Percentiles rank a stretch among this genome's conserved stretches.
Conservation (phyloP, 1,140 invertebrate genomes). For the Doryteuthis pealeii region DNA sequence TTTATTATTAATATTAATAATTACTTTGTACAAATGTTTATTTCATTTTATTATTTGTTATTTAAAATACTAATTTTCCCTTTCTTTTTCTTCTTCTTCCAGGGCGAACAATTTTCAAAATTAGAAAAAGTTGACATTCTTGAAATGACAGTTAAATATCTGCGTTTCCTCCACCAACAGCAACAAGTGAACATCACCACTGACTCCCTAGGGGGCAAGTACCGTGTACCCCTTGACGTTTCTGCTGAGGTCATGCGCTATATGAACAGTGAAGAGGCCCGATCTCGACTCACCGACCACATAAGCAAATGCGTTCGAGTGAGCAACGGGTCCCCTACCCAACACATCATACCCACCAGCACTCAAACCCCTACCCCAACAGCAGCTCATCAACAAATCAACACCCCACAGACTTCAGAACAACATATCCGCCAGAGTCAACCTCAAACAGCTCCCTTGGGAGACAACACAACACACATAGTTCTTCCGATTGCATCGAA, state of each 20-base stretch:
- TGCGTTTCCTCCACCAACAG: constrained; percentile 54
- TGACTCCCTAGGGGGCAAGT: constrained; percentile 78
- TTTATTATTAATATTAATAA: too few species aligned
- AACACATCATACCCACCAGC: not conserved
- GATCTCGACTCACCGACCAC: not conserved
- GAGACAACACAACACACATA: not conserved
- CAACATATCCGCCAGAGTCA: not conserved
- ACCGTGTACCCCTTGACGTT: constrained; percentile 83
- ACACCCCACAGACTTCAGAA: not conserved
- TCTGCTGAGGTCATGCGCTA: constrained; percentile 66
- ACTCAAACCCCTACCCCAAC: not conserved
- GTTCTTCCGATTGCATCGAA: constrained; percentile 4
- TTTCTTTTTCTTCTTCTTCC: constrained; percentile 1
- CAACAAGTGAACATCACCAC: constrained; percentile 61
- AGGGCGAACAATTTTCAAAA: constrained; percentile 63
- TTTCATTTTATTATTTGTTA: too few species aligned
- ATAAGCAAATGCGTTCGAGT: not conserved
- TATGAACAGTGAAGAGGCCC: constrained; percentile 17
- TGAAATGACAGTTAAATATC: constrained; percentile 93
- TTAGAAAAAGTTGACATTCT: constrained; percentile 95
- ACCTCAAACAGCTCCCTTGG: not conserved
- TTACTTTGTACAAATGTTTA: too few species aligned
- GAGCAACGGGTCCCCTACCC: not conserved
- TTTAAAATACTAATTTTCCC: too few species aligned
- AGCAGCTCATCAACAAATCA: not conserved